Conservation (phyloP, 2,888 invertebrate genomes). For the Steinernema hermaphroditum region DNA sequence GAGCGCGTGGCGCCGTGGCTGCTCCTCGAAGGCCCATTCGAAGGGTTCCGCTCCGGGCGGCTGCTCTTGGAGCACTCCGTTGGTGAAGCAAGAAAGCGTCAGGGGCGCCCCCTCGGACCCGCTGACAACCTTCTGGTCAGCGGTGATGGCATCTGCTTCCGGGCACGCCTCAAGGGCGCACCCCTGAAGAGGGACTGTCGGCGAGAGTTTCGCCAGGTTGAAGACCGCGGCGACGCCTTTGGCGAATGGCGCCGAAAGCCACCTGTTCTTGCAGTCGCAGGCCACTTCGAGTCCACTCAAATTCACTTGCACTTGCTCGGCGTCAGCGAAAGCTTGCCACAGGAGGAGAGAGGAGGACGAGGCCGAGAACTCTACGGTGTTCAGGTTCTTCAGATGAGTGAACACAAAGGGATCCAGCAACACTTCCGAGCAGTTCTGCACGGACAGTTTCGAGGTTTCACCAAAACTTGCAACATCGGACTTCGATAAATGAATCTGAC, state of each 20-base stretch:
- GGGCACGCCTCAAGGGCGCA: neutral
- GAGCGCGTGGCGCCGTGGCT: neutral
- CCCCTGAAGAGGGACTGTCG: neutral
- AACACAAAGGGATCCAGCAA: constrained; percentile 2
- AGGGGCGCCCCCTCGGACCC: neutral
- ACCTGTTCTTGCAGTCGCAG: constrained; percentile 20
- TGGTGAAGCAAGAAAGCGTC: neutral
- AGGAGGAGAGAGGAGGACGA: neutral
- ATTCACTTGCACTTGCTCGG: neutral
- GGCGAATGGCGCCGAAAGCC: neutral
- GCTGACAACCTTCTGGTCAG: neutral
- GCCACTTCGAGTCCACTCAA: constrained; percentile 7
- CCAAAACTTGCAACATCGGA: neutral
- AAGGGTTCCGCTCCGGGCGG: neutral
- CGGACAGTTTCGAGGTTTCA: neutral
- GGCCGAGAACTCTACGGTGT: neutral
- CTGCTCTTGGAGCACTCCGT: neutral
- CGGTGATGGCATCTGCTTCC: neutral
- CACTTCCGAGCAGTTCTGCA: neutral
- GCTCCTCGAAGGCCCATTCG: constrained; percentile 10
- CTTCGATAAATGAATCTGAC: neutral
- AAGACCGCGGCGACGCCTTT: neutral
- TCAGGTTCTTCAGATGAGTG: neutral
- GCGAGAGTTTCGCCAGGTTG: neutral
- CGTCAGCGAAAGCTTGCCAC: constrained; percentile 16